A percentile compares a stretch with the other conserved stretches of the same genome.
phyloP scores from a whole-genome alignment of 2,797 vertebrate genomes.

The Gymnocypris eckloni region DNA sequence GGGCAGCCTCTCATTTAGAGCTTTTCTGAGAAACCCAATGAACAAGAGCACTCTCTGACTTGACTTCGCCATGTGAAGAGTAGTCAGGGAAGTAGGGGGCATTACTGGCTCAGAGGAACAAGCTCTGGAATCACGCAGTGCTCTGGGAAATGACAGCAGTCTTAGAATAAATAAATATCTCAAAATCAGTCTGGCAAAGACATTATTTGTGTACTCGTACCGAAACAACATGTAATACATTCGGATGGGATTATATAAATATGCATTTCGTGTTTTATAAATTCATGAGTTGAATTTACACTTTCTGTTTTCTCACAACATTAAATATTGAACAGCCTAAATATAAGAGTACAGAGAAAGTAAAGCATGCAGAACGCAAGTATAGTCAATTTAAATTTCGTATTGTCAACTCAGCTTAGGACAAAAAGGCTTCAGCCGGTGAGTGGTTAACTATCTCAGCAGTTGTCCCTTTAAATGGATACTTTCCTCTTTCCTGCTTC shows the following conservation, averaged over 20 bases:
- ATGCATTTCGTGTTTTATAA: conserved; percentile 33
- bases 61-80: conserved; percentile 5
- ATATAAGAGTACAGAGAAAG: conserved; percentile 29
- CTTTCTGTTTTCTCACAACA: conserved; percentile 28
- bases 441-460: not conserved
- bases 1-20: conserved; percentile 1
- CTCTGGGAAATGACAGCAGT: conserved; percentile 35
- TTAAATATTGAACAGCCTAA: conserved; percentile 42
- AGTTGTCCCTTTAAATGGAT: conserved; percentile 12
- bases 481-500: not conserved
- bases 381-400: conserved; percentile 10
- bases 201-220: conserved; percentile 28
- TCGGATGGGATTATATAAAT: conserved; percentile 41
- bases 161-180: conserved; percentile 32
- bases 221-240: conserved; percentile 30
- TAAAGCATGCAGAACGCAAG: conserved; percentile 5
- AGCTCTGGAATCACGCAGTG: not conserved
- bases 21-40: conserved; percentile 17
- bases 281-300: conserved; percentile 47
- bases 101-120: conserved; percentile 30
- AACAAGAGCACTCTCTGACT: not conserved
- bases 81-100: conserved; percentile 6
- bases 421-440: not conserved
- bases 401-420: conserved; percentile 37
- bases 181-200: conserved; percentile 15